phyloP scores from a whole-genome alignment of 2,113 vertebrate species.

The Aphyosemion australe region DNA sequence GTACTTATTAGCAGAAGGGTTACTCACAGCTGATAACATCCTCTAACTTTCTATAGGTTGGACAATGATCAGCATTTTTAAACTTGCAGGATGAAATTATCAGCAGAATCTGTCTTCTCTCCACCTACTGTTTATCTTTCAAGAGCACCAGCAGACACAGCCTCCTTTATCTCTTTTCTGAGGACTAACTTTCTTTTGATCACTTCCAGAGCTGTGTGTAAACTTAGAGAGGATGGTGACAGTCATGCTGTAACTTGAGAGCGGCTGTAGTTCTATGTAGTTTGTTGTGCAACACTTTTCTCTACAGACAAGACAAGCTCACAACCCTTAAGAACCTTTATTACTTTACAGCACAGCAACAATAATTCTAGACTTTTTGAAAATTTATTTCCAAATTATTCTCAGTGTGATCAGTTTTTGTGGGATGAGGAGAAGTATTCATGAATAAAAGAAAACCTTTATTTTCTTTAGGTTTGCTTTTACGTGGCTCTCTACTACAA shows the following conservation, averaged over 20 bases:
- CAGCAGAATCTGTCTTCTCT: background rate
- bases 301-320: slow-evolving; percentile 8
- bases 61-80: background rate
- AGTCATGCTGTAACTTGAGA: slow-evolving; percentile 49
- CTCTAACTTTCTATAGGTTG: slow-evolving; percentile 20
- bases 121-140: background rate
- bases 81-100: background rate
- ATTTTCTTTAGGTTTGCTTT: slow-evolving; percentile 79
- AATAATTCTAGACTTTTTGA: background rate
- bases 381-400: background rate
- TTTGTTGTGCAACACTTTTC: slow-evolving; percentile 49
- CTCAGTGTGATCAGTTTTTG: background rate
- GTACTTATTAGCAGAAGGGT: background rate
- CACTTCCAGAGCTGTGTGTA: slow-evolving; percentile 2
- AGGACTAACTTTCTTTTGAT: slow-evolving; percentile 17
- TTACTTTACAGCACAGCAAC: slow-evolving; percentile 13
- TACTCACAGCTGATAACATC: background rate
- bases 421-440: background rate
- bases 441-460: slow-evolving; percentile 6
- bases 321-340: background rate
- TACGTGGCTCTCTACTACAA: slow-evolving; percentile 82
- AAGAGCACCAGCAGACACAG: background rate
- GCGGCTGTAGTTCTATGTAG: background rate
- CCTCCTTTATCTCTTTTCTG: slow-evolving; percentile 1
- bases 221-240: slow-evolving; percentile 24